Evolutionary conservation across 2,797 vertebrate species (phyloP).

Genomic region (Chelon auratus): DNA sequence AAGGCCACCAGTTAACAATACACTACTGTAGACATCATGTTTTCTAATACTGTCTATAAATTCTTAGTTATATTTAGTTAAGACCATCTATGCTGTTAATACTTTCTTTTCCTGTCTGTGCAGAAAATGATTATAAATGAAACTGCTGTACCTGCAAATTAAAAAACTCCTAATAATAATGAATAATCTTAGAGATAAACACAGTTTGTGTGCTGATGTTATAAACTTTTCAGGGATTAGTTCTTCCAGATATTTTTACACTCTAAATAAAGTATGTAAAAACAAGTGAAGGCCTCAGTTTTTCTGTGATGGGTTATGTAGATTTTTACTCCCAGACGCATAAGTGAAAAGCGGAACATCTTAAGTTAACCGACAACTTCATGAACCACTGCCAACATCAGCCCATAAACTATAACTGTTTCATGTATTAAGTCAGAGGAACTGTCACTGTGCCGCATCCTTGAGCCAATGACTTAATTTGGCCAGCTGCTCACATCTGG

Average conservation of each 20-base stretch:
- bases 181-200: background rate
- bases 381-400: background rate
- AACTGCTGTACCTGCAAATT: background rate
- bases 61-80: background rate
- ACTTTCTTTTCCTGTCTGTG: background rate
- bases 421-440: constrained; percentile 10
- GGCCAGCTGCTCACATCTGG: constrained; percentile 43
- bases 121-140: background rate
- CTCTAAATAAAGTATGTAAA: too few relatives aligned
- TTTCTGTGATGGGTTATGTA: background rate
- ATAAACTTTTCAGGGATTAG: background rate
- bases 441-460: background rate
- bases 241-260: background rate
- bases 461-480: constrained; percentile 25
- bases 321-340: too few relatives aligned
- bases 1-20: constrained; percentile 8
- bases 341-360: background rate
- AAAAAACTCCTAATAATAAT: background rate
- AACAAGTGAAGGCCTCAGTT: background rate
- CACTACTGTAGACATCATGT: background rate
- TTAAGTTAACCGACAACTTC: background rate
- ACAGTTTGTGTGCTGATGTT: background rate
- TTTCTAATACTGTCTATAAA: background rate
- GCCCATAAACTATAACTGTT: constrained; percentile 10
- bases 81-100: background rate